Conservation (phyloP, 2,797 vertebrate genomes). For the Anabacerthia variegaticeps region DNA sequence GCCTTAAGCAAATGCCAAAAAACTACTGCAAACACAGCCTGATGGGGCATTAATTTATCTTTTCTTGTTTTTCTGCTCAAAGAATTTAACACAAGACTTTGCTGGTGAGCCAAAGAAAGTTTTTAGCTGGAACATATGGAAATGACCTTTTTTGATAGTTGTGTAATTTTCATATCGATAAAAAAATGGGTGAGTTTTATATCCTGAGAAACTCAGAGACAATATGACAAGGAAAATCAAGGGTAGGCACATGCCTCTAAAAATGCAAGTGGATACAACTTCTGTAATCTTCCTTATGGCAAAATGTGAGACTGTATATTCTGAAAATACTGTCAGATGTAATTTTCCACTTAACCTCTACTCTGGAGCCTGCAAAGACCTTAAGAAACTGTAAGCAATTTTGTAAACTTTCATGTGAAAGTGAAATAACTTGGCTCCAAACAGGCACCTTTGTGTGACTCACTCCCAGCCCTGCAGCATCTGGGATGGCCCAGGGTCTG, state of each 20-base stretch:
- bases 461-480: background rate
- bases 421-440: background rate
- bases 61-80: conserved; percentile 44
- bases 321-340: background rate
- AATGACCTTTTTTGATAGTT: background rate
- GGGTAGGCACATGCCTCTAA: background rate
- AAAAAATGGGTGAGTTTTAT: background rate
- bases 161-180: background rate
- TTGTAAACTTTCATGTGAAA: background rate
- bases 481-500: background rate
- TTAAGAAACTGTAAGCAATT: background rate
- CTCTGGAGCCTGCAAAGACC: background rate
- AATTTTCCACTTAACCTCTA: background rate
- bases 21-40: conserved; percentile 32
- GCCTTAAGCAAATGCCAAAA: conserved; percentile 68
- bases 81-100: background rate
- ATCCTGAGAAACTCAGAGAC: background rate
- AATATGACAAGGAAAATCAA: background rate
- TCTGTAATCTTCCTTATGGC: background rate
- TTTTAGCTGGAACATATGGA: background rate
- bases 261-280: background rate
- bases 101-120: background rate
- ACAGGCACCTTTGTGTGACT: background rate
- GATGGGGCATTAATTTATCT: conserved; percentile 57
- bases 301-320: background rate